These are phyloP conservation scores for Zoanthus solanderi DNA, from an alignment of 92 coral and sea anemone species.

Conservation along the genomic window DNA sequence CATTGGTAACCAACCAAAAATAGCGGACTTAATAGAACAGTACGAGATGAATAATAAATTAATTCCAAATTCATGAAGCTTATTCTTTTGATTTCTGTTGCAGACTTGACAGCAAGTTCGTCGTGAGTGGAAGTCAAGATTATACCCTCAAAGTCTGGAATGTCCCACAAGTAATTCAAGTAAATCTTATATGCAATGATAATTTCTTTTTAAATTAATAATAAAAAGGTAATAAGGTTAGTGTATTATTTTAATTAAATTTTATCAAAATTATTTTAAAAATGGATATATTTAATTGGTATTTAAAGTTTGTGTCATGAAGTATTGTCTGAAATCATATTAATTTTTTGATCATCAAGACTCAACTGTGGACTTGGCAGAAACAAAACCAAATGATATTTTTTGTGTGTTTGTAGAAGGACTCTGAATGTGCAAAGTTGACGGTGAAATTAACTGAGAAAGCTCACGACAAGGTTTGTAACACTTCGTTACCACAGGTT, in stretches of 20 bases:
- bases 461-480: conserved; percentile 92
- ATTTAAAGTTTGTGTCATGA: too few species aligned
- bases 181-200: background rate
- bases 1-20: background rate
- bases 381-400: background rate
- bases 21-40: background rate
- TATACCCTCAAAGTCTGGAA: conserved; percentile 90
- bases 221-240: too few species aligned
- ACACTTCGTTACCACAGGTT: background rate
- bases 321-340: too few species aligned
- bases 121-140: conserved; percentile 95
- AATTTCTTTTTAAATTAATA: too few species aligned
- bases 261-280: too few species aligned
- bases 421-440: conserved; percentile 53
- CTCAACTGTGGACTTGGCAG: too few species aligned
- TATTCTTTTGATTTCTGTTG: background rate
- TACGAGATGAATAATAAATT: background rate
- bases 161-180: conserved; percentile 56
- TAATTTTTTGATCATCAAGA: too few species aligned
- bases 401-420: conserved; percentile 54
- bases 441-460: conserved; percentile 82
- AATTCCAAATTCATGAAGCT: background rate
- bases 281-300: too few species aligned
- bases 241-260: too few species aligned
- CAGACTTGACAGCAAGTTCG: conserved; percentile 75